Evolutionary conservation across 2,797 vertebrate species (phyloP).

Genomic region (Vultur gryphus): DNA sequence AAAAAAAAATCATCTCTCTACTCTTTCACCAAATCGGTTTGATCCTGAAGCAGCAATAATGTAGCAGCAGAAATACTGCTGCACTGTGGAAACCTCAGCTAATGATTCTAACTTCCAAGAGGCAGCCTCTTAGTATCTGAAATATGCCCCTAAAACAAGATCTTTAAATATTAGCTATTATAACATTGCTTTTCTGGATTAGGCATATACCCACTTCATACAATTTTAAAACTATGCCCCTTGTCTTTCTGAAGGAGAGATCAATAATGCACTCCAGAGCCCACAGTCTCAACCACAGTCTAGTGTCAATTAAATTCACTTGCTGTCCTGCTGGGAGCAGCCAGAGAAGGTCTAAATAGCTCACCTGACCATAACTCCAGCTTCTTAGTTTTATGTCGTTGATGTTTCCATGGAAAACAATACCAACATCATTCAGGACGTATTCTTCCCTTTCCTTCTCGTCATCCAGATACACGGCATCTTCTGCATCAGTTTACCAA

Average conservation of each 20-base stretch:
- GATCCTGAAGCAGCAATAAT: background rate
- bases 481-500: slow-evolving; percentile 73
- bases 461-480: slow-evolving; percentile 87
- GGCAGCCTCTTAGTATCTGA: background rate
- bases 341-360: background rate
- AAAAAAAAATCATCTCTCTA: background rate
- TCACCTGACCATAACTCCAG: slow-evolving; percentile 97
- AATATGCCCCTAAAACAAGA: background rate
- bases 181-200: background rate
- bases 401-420: slow-evolving; percentile 87
- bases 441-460: slow-evolving; percentile 88
- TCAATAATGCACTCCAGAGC: background rate
- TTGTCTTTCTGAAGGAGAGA: slow-evolving; percentile 11
- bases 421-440: slow-evolving; percentile 87
- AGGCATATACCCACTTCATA: background rate
- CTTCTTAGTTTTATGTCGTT: slow-evolving; percentile 81
- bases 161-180: slow-evolving; percentile 27
- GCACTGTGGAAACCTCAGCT: background rate
- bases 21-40: background rate
- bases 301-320: slow-evolving; percentile 12
- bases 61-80: background rate
- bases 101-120: background rate
- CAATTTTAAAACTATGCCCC: slow-evolving; percentile 7
- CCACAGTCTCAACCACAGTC: slow-evolving; percentile 29
- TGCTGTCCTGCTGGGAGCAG: background rate